phyloP scores from a whole-genome alignment of 1,140 invertebrate species.

The Acarapis woodi region DNA sequence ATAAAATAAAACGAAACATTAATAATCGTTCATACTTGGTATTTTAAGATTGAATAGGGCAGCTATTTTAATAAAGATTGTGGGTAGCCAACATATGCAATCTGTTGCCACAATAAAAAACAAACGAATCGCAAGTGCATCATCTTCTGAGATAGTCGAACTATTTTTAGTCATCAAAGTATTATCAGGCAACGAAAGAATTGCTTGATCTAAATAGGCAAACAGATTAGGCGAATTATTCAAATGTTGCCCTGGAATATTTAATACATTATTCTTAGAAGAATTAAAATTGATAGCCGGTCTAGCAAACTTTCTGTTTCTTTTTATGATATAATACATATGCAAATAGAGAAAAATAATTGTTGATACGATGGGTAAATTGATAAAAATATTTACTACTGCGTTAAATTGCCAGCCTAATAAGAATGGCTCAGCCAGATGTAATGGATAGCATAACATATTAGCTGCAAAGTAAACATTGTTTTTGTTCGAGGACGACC shows the following conservation, averaged over 20 bases:
- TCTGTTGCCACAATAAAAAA: constrained; percentile 18
- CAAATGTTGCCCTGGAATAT: too few species aligned
- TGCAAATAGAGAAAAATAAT: constrained; percentile 30
- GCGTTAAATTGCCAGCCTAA: constrained; percentile 18
- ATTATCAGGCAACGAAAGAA: not conserved
- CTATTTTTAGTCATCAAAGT: constrained; percentile 3
- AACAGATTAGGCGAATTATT: too few species aligned
- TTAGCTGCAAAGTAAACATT: constrained; percentile 16
- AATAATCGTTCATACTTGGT: not conserved
- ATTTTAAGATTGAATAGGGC: constrained; percentile 7
- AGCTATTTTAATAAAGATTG: constrained; percentile 15
- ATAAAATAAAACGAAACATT: too few species aligned
- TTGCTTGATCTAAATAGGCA: too few species aligned
- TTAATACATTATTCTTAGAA: too few species aligned
- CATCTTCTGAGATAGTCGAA: constrained; percentile 13
- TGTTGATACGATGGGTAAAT: constrained; percentile 19
- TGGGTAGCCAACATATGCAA: constrained; percentile 18
- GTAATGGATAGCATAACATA: constrained; percentile 18
- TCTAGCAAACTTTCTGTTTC: constrained; percentile 10
- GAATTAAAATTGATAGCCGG: constrained; percentile 8
- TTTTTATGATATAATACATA: constrained; percentile 12
- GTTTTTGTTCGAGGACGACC: constrained; percentile 3
- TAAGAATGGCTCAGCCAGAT: constrained; percentile 18
- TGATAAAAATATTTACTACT: constrained; percentile 18
- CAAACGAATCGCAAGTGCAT: constrained; percentile 14